Conservation (phyloP, 2,113 vertebrate genomes). For the Gallinago undulata region DNA sequence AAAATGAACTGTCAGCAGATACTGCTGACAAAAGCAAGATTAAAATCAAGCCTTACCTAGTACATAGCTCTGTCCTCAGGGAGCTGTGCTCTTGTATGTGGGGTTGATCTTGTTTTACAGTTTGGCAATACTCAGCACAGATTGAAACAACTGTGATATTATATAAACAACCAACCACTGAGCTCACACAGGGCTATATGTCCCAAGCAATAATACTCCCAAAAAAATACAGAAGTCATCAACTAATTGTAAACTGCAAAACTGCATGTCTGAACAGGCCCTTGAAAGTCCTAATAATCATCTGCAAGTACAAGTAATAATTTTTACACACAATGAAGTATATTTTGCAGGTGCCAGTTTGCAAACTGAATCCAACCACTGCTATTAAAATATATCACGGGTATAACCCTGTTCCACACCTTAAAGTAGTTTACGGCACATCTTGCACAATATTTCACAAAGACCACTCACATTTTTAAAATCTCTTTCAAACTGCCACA, state of each 20-base stretch:
- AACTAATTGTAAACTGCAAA: not conserved
- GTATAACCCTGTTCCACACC: not conserved
- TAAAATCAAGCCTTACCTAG: not conserved
- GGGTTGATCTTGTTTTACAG: not conserved
- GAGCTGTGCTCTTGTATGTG: not conserved
- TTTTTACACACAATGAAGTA: not conserved
- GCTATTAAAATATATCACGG: not conserved
- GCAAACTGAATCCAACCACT: not conserved
- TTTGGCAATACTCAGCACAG: not conserved
- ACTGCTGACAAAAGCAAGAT: constrained; percentile 27
- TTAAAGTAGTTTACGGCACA: not conserved
- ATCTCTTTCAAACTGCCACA: not conserved
- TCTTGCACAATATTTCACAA: not conserved
- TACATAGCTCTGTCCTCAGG: not conserved
- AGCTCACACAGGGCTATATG: not conserved
- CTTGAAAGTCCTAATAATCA: not conserved
- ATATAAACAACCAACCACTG: not conserved
- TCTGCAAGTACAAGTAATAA: not conserved
- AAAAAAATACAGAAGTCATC: not conserved
- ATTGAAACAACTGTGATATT: not conserved
- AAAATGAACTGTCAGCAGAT: constrained; percentile 51
- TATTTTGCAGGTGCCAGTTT: not conserved
- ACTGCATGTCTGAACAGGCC: not conserved
- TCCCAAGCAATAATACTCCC: not conserved
- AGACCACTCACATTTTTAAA: not conserved